These are phyloP conservation scores for Macrotrachela quadricornifera DNA, from an alignment of 1,140 invertebrate genomes.

Conservation along the genomic window DNA sequence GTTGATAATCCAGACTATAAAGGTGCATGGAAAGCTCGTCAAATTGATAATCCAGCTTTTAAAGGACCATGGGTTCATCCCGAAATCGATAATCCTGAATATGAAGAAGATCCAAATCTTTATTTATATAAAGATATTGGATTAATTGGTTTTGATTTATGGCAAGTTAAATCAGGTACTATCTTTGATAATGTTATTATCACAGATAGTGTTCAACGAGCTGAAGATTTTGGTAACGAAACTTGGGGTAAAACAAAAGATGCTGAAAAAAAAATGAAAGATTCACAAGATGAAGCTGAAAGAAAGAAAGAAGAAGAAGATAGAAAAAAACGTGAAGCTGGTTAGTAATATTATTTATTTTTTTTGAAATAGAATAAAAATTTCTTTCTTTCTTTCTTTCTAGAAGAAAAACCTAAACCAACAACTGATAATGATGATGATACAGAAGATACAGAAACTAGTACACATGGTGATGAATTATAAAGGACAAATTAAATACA, in stretches of 20 bases:
- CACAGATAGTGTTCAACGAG: slow-evolving; percentile 62
- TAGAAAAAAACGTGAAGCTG: slow-evolving; percentile 2
- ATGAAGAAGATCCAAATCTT: slow-evolving; percentile 51
- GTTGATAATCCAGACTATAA: slow-evolving; percentile 53
- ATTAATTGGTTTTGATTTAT: slow-evolving; percentile 79
- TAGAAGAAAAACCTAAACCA: too few species aligned
- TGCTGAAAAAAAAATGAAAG: slow-evolving; percentile 5
- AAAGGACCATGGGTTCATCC: slow-evolving; percentile 91
- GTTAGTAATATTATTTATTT: too few species aligned
- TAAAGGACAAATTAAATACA: too few species aligned
- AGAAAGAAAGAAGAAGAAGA: neutral
- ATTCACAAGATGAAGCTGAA: neutral
- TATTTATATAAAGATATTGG: slow-evolving; percentile 74
- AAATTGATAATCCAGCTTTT: slow-evolving; percentile 94
- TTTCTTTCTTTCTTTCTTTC: too few species aligned
- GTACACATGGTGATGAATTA: too few species aligned
- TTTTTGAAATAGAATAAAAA: too few species aligned
- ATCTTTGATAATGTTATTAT: slow-evolving; percentile 95
- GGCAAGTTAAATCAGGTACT: slow-evolving; percentile 91
- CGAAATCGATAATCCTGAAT: slow-evolving; percentile 96
- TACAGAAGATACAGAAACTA: too few species aligned
- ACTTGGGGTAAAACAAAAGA: slow-evolving; percentile 5
- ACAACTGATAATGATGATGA: too few species aligned
- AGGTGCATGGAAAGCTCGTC: slow-evolving; percentile 60
- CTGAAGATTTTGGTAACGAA: slow-evolving; percentile 23